Percentiles rank a stretch among this genome's conserved stretches.
phyloP scores from a whole-genome alignment of 2,113 vertebrate genomes.

The Chascanopsetta lugubris region DNA sequence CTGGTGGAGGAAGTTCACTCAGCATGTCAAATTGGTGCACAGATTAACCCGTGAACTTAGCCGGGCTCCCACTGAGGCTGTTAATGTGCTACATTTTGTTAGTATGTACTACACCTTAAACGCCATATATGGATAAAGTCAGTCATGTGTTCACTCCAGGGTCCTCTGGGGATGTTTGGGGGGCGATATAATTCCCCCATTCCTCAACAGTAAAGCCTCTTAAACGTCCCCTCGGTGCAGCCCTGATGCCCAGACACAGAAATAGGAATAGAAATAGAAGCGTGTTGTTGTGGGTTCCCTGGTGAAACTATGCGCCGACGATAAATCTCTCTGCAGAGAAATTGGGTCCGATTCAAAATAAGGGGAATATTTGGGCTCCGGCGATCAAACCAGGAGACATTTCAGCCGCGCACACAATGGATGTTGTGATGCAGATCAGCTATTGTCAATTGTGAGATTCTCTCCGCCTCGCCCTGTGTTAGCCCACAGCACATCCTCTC shows the following conservation, averaged over 20 bases:
- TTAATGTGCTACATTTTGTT: background rate
- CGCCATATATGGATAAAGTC: conserved; percentile 48
- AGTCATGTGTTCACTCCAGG: background rate
- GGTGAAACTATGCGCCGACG: conserved; percentile 50
- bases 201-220: conserved; percentile 24
- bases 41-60: conserved; percentile 39
- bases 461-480: conserved; percentile 61
- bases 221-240: conserved; percentile 11
- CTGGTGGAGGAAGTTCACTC: conserved; percentile 5
- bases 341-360: conserved; percentile 49
- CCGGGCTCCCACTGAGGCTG: conserved; percentile 11
- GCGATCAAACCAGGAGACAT: conserved; percentile 54
- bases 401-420: conserved; percentile 64
- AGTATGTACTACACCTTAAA: conserved; percentile 29
- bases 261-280: no score
- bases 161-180: conserved; percentile 20
- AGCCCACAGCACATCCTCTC: conserved; percentile 51
- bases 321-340: no score
- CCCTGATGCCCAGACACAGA: conserved; percentile 29
- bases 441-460: conserved; percentile 76
- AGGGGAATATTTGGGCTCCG: conserved; percentile 57
- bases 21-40: conserved; percentile 22
- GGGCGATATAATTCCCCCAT: conserved; percentile 13
- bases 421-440: conserved; percentile 61
- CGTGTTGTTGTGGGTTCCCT: conserved; percentile 53